A percentile compares a stretch with the other conserved stretches of the same genome.
Evolutionary conservation across 2,888 invertebrate genomes (phyloP).

Genomic region (Acanthoscelides obtectus): DNA sequence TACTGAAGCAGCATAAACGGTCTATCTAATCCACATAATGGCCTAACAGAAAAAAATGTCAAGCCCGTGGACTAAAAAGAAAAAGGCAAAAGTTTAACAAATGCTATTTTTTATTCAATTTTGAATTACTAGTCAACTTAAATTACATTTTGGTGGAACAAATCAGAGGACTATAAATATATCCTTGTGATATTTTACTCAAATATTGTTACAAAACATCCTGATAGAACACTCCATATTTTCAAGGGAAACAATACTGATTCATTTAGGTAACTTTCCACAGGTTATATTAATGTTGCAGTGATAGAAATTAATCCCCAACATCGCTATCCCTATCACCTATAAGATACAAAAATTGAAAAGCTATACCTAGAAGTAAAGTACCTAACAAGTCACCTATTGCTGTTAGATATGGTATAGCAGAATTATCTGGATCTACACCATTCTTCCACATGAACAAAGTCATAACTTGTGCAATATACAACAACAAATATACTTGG

Average conservation of each 20-base stretch:
- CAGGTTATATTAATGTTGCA: background rate
- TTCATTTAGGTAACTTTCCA: background rate
- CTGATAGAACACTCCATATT: background rate
- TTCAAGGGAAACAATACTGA: background rate
- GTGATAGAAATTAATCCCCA: constrained; percentile 53
- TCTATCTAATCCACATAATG: too few relatives aligned
- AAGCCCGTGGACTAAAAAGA: too few relatives aligned
- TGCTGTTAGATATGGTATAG: constrained; percentile 86
- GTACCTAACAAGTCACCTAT: constrained; percentile 86
- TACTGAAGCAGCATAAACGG: too few relatives aligned
- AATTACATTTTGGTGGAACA: too few relatives aligned
- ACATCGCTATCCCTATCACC: constrained; percentile 72
- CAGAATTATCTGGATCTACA: constrained; percentile 85
- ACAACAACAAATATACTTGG: constrained; percentile 64
- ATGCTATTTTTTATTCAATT: too few relatives aligned
- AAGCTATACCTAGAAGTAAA: constrained; percentile 67
- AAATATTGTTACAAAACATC: background rate
- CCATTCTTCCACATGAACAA: constrained; percentile 76
- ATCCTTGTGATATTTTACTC: too few relatives aligned
- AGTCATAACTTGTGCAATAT: constrained; percentile 77
- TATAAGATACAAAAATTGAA: constrained; percentile 67
- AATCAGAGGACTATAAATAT: too few relatives aligned
- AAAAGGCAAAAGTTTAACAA: too few relatives aligned
- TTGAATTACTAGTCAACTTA: too few relatives aligned
- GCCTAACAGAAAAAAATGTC: too few relatives aligned